Evolutionary conservation across 1,140 invertebrate species (phyloP).

Genomic region (Zaprionus gabonicus): DNA sequence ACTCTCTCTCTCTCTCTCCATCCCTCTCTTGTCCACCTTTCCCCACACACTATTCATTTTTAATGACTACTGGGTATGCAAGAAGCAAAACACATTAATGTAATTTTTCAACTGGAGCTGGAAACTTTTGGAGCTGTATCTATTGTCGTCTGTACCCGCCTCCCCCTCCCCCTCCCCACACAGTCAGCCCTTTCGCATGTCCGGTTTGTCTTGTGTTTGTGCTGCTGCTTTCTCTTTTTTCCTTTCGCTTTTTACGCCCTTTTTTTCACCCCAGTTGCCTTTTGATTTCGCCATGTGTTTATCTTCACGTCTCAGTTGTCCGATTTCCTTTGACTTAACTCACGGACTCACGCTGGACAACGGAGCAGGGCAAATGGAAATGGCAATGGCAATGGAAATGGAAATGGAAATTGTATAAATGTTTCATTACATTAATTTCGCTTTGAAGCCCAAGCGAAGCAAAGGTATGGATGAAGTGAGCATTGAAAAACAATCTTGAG

Average conservation of each 20-base stretch:
- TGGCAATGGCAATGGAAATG: constrained; percentile 43
- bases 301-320: constrained; percentile 55
- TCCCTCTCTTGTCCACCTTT: not conserved
- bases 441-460: constrained; percentile 52
- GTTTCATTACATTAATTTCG: constrained; percentile 73
- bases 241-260: not conserved
- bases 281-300: constrained; percentile 49
- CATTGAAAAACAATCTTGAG: constrained; percentile 17
- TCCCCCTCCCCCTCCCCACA: not conserved
- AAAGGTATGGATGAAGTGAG: not conserved
- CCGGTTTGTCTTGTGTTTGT: constrained; percentile 12
- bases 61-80: constrained; percentile 16
- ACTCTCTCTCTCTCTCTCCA: no score
- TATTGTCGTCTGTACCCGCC: not conserved
- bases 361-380: not conserved
- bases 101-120: constrained; percentile 49
- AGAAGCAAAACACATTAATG: constrained; percentile 60
- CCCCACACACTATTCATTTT: not conserved
- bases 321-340: constrained; percentile 40
- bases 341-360: constrained; percentile 11
- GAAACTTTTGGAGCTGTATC: not conserved
- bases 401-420: constrained; percentile 62
- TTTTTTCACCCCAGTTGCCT: constrained; percentile 14
- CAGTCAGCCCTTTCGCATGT: constrained; percentile 13
- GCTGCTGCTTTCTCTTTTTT: constrained; percentile 1